Evolutionary conservation across 1,140 invertebrate species (phyloP).

Genomic region (Bilobella aurantiaca): DNA sequence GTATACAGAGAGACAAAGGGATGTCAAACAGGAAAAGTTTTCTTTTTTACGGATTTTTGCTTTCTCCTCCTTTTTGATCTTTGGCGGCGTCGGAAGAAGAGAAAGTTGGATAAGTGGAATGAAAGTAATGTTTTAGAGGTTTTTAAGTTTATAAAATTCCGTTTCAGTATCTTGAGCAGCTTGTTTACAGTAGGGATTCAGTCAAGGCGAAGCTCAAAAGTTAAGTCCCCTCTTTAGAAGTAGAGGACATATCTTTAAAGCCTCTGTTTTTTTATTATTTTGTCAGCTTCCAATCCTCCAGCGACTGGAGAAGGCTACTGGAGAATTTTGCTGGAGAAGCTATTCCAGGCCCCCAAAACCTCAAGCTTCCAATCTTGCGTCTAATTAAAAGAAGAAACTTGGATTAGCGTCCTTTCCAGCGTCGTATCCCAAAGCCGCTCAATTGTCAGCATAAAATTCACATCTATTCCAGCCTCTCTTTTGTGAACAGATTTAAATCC

Average conservation of each 20-base stretch:
- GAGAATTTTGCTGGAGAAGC: too few species aligned
- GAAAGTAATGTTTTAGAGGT: background rate
- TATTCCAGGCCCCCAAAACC: background rate
- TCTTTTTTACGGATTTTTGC: background rate
- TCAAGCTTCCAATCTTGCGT: background rate
- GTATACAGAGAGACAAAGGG: too few species aligned
- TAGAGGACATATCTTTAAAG: too few species aligned
- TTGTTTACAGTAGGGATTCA: background rate
- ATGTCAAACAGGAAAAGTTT: too few species aligned
- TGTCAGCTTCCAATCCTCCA: background rate
- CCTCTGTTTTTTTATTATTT: background rate
- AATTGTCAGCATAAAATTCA: too few species aligned
- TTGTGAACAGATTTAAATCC: too few species aligned
- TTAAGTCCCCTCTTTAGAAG: too few species aligned
- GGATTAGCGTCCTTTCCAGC: too few species aligned
- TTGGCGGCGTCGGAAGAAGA: background rate
- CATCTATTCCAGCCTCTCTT: too few species aligned
- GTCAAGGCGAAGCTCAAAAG: too few species aligned
- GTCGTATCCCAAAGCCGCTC: too few species aligned
- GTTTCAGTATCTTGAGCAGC: background rate
- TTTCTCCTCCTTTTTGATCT: background rate
- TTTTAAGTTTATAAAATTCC: background rate
- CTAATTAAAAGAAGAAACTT: background rate
- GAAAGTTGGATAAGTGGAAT: background rate
- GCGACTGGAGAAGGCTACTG: too few species aligned